Percentiles rank a stretch among this genome's conserved stretches.
Evolutionary conservation across 2,113 vertebrate species (phyloP).

Genomic region (Ailuropoda melanoleuca): DNA sequence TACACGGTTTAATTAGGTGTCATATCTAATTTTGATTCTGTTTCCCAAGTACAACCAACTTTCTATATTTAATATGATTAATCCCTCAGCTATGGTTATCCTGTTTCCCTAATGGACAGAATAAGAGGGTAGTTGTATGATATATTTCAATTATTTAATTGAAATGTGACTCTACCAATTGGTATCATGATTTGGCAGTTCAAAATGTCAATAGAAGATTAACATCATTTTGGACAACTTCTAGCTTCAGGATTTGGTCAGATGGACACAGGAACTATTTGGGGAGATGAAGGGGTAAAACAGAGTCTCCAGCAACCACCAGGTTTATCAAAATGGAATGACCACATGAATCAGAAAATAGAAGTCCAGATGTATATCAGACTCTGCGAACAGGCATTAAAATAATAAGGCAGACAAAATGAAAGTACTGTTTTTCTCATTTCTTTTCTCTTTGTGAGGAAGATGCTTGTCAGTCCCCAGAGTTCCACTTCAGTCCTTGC

Average conservation of each 20-base stretch:
- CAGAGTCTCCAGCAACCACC: neutral
- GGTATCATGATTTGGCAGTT: neutral
- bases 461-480: neutral
- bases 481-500: neutral
- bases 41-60: neutral
- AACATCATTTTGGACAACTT: slow-evolving; percentile 15
- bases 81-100: neutral
- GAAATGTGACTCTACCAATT: neutral
- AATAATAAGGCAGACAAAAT: neutral
- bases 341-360: neutral
- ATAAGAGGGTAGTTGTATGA: neutral
- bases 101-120: neutral
- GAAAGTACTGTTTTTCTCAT: neutral
- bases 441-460: neutral
- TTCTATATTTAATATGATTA: neutral
- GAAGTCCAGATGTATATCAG: neutral
- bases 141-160: slow-evolving; percentile 22
- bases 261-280: neutral
- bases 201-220: neutral
- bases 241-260: slow-evolving; percentile 23
- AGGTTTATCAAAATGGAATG: slow-evolving; percentile 13
- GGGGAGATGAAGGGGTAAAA: neutral
- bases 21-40: neutral
- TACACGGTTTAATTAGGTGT: neutral
- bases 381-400: neutral